phyloP scores from a whole-genome alignment of 2,113 vertebrate genomes.

The Neolamprologus sp. region DNA sequence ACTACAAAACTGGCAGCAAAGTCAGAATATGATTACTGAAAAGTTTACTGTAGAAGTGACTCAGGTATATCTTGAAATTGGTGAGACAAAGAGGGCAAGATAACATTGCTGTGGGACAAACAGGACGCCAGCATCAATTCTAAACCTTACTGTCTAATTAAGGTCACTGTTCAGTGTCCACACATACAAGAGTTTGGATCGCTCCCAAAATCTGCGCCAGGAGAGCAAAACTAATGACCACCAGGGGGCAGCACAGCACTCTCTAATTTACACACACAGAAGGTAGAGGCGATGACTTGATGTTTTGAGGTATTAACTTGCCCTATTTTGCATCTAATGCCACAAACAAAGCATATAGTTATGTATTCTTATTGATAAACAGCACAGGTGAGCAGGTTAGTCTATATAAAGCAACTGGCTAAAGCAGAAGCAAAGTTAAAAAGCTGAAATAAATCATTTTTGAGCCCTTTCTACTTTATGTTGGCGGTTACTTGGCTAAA shows the following conservation, averaged over 20 bases:
- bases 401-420: constrained; percentile 11
- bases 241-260: constrained; percentile 26
- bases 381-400: constrained; percentile 28
- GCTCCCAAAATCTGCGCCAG: not conserved
- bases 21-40: not conserved
- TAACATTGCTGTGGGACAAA: not conserved
- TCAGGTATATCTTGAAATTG: not conserved
- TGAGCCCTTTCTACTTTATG: constrained; percentile 52
- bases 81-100: not conserved
- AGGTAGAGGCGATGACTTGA: not conserved
- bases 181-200: not conserved
- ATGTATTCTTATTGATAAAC: not conserved
- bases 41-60: not conserved
- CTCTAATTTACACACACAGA: not conserved
- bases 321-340: not conserved
- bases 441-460: not conserved
- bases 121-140: not conserved
- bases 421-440: not conserved
- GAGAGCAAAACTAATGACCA: not conserved
- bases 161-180: constrained; percentile 7
- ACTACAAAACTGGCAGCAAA: not conserved
- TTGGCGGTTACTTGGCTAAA: constrained; percentile 58
- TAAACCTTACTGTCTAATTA: not conserved
- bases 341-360: not conserved
- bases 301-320: not conserved